These are phyloP conservation scores for Gymnopithys bicolor DNA, from an alignment of 2,797 vertebrate genomes.

Conservation along the genomic window DNA sequence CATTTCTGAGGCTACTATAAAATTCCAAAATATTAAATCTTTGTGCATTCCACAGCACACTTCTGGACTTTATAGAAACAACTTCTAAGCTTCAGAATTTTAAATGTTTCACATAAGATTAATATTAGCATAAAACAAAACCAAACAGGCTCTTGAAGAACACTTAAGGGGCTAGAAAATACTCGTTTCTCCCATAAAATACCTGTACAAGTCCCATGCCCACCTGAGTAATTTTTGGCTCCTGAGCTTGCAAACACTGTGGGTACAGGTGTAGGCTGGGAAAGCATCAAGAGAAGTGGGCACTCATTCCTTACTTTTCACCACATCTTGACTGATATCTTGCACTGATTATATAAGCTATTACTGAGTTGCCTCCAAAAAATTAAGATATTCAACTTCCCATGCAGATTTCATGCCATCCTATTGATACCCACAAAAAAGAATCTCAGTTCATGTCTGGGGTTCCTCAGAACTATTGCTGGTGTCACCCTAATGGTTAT, in stretches of 20 bases:
- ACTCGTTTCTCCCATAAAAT: neutral
- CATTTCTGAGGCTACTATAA: neutral
- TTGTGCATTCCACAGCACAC: neutral
- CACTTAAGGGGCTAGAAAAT: neutral
- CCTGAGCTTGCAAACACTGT: neutral
- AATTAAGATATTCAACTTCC: neutral
- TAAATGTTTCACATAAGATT: neutral
- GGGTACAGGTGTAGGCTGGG: neutral
- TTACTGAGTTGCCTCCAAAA: neutral
- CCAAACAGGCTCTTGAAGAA: neutral
- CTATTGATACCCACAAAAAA: neutral
- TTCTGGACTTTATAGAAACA: neutral
- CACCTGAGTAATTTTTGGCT: neutral
- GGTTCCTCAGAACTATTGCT: neutral
- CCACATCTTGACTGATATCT: neutral
- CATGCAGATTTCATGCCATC: neutral
- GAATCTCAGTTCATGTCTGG: neutral
- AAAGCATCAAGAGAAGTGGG: neutral
- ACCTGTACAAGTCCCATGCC: neutral
- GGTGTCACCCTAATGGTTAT: neutral
- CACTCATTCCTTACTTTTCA: neutral
- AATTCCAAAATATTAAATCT: neutral
- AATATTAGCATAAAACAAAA: neutral
- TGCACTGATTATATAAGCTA: neutral
- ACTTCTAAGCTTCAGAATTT: neutral